These are phyloP conservation scores for Panulirus ornatus DNA, from an alignment of 1,140 invertebrate species.

Conservation along the genomic window DNA sequence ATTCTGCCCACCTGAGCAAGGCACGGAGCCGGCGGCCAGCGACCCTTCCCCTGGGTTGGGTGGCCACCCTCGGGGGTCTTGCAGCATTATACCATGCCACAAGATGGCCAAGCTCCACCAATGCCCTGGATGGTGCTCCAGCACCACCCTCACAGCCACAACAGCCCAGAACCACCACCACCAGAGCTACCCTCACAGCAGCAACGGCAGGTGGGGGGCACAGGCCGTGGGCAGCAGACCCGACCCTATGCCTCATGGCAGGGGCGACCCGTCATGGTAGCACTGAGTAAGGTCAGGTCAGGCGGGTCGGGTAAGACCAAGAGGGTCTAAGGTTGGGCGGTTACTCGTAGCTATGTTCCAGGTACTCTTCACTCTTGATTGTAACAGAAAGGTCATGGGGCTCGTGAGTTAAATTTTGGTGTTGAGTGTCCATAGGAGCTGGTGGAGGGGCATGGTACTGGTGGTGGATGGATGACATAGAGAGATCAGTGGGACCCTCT, in stretches of 20 bases:
- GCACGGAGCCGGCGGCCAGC: slow-evolving; percentile 50
- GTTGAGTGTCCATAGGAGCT: slow-evolving; percentile 63
- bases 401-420: slow-evolving; percentile 48
- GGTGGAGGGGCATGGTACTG: slow-evolving; percentile 61
- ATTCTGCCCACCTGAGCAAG: slow-evolving; percentile 50
- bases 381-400: slow-evolving; percentile 50
- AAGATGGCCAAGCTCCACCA: slow-evolving; percentile 60
- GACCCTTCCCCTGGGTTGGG: slow-evolving; percentile 35
- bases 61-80: slow-evolving; percentile 18
- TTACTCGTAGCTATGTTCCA: slow-evolving; percentile 66
- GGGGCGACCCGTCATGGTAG: slow-evolving; percentile 6
- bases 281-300: slow-evolving; percentile 29
- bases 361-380: slow-evolving; percentile 61
- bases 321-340: background rate
- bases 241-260: slow-evolving; percentile 60
- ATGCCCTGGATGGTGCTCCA: slow-evolving; percentile 56
- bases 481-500: slow-evolving; percentile 75
- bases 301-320: slow-evolving; percentile 35
- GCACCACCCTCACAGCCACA: slow-evolving; percentile 68
- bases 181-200: slow-evolving; percentile 54
- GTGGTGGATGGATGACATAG: slow-evolving; percentile 73
- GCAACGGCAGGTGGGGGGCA: slow-evolving; percentile 34
- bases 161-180: slow-evolving; percentile 39
- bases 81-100: slow-evolving; percentile 2
- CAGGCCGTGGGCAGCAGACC: slow-evolving; percentile 51